Evolutionary conservation across 2,888 invertebrate species (phyloP).

Genomic region (Parnassius orleans): DNA sequence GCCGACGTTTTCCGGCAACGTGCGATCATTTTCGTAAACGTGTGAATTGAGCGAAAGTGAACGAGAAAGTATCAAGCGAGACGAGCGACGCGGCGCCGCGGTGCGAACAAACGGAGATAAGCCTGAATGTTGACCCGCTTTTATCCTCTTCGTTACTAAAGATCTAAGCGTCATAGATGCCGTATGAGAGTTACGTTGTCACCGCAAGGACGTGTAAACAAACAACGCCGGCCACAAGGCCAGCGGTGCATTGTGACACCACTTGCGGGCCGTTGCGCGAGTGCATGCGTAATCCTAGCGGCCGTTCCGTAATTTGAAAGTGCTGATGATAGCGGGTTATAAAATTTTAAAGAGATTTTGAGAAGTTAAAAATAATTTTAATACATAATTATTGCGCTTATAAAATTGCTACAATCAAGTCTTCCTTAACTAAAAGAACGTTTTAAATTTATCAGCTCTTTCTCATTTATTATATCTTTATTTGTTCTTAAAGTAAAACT

Average conservation of each 20-base stretch:
- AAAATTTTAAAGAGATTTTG: neutral
- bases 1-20: slow-evolving; percentile 71
- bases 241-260: slow-evolving; percentile 21
- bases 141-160: neutral
- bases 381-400: neutral
- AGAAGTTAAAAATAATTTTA: neutral
- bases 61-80: slow-evolving; percentile 56
- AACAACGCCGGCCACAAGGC: slow-evolving; percentile 24
- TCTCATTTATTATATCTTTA: no score
- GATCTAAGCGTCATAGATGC: neutral
- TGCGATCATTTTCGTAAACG: slow-evolving; percentile 77
- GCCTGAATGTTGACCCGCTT: slow-evolving; percentile 14
- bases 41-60: slow-evolving; percentile 78
- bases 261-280: slow-evolving; percentile 23
- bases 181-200: slow-evolving; percentile 2
- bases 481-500: no score
- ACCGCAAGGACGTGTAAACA: slow-evolving; percentile 20
- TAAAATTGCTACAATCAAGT: no score
- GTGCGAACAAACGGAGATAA: slow-evolving; percentile 8
- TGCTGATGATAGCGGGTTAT: slow-evolving; percentile 1
- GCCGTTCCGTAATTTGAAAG: neutral
- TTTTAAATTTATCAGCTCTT: no score
- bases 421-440: no score
- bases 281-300: slow-evolving; percentile 19
- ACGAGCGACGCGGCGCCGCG: slow-evolving; percentile 2